Conservation (phyloP, 2,888 invertebrate species). For the Himalopsyche kuldschensis region DNA sequence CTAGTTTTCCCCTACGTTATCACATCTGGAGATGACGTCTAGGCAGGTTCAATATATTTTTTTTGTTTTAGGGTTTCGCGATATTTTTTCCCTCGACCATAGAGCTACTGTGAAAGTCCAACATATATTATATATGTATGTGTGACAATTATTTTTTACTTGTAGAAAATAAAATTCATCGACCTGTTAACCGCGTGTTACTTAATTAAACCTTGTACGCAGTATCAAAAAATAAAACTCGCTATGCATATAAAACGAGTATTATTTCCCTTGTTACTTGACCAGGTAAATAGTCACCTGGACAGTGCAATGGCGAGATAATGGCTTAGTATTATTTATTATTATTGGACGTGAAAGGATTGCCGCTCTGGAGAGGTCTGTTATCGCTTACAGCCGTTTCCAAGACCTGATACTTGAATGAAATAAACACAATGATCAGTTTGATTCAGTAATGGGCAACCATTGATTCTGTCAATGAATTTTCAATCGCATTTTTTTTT, state of each 20-base stretch:
- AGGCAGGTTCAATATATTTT: too few relatives aligned
- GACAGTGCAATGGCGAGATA: background rate
- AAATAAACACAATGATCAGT: background rate
- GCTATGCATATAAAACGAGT: background rate
- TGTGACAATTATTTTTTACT: too few relatives aligned
- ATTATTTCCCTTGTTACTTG: background rate
- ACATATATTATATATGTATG: background rate
- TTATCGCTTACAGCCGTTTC: background rate
- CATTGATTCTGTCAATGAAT: background rate
- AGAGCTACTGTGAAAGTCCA: background rate
- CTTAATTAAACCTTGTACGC: background rate
- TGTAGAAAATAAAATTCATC: too few relatives aligned
- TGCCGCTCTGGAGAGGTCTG: background rate
- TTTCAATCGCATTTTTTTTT: background rate
- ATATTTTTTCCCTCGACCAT: too few relatives aligned
- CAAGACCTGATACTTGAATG: background rate
- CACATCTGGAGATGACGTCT: too few relatives aligned
- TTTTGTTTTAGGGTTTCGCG: too few relatives aligned
- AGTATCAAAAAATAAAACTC: background rate
- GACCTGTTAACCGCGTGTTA: background rate
- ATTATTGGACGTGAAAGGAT: background rate
- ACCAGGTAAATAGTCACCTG: background rate
- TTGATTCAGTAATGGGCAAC: background rate
- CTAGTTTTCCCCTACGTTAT: too few relatives aligned
- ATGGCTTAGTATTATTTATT: background rate